Base-by-base conservation (phyloP, 2,888 invertebrate species). In the Watsonalla cultraria region DNA sequence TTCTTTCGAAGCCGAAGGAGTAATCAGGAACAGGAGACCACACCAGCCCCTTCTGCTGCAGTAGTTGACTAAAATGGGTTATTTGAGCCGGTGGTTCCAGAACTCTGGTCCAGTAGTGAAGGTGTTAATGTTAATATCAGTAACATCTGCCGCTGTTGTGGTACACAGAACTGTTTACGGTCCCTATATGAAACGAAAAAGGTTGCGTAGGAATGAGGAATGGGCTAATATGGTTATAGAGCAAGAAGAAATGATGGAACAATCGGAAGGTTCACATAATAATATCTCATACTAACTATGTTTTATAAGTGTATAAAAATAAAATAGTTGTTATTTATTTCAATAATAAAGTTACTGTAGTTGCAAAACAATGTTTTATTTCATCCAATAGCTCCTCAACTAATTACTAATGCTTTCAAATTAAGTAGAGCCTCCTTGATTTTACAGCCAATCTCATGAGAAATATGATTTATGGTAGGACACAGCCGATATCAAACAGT, bases 161-260 rank as follows among this genome's bases (percentile, higher is more conserved):
- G 24, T 60, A 5, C 72, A 90, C 55, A 85, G 72, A 61, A 62
- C 62, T 35, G 59, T 75, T 50, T 80, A 84, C 42, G 66, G 65
- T 7, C 90, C 90, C 1, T 79, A 81, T 52, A 57, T 64, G 0
- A 76, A 53, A 24, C 74, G 68, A 45, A 64, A 75, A 56, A 76
- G 74, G 42, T 81, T 78, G 54, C 67, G 59, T 39, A 61, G 57
- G 55, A 84, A 86, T 42, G 90, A 90, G 61, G 78, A 78, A 54
- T 89, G 84, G 84, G 89, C 89, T 7, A 77, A 84, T 54, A 67
- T 63, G 59, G 78, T 90, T 13, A 61, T 86, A 55, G 83, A 86
- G 60, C 68, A 81, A 60, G 89, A 89, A 71, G 86, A 89, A 64
- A 65, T 57, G 39, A 51, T 63, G 53, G 59, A 61, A 48, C 51